Evolutionary conservation across 2,888 invertebrate genomes (phyloP).

Genomic region (Drosophila pseudotalamancana): DNA sequence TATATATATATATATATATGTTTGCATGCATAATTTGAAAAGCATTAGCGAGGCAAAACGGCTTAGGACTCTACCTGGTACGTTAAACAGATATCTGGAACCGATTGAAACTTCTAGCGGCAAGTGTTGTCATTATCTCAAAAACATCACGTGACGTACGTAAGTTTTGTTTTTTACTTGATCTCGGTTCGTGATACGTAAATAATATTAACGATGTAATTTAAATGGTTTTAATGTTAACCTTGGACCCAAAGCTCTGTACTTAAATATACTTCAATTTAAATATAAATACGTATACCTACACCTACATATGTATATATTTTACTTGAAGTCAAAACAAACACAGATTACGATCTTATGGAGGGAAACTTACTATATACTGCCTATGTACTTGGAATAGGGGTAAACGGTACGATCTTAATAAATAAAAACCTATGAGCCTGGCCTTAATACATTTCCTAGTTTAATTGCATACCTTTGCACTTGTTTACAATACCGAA

Average conservation of each 20-base stretch:
- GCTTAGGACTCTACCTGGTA: slow-evolving; percentile 18
- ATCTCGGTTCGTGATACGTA: background rate
- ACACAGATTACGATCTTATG: too few species aligned
- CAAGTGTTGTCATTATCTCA: slow-evolving; percentile 2
- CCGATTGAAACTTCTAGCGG: slow-evolving; percentile 12
- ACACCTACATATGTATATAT: too few species aligned
- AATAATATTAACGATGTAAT: slow-evolving; percentile 24
- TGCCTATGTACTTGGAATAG: background rate
- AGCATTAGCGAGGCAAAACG: slow-evolving; percentile 6
- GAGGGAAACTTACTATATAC: too few species aligned
- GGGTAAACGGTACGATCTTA: too few species aligned
- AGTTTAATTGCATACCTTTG: slow-evolving; percentile 3
- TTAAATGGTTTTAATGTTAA: slow-evolving; percentile 1
- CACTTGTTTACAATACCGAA: background rate
- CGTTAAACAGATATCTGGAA: slow-evolving; percentile 16
- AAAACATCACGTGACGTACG: slow-evolving; percentile 20
- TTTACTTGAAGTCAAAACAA: too few species aligned
- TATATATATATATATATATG: background rate
- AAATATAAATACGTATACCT: too few species aligned
- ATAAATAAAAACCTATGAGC: too few species aligned
- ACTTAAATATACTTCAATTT: background rate
- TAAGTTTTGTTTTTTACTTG: background rate
- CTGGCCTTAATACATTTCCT: too few species aligned
- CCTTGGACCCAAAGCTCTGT: slow-evolving; percentile 18
- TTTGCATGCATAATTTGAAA: slow-evolving; percentile 10